Percentiles rank a stretch among this genome's conserved stretches.
Evolutionary conservation across 2,888 invertebrate species (phyloP).

Genomic region (Nowickia ferox): DNA sequence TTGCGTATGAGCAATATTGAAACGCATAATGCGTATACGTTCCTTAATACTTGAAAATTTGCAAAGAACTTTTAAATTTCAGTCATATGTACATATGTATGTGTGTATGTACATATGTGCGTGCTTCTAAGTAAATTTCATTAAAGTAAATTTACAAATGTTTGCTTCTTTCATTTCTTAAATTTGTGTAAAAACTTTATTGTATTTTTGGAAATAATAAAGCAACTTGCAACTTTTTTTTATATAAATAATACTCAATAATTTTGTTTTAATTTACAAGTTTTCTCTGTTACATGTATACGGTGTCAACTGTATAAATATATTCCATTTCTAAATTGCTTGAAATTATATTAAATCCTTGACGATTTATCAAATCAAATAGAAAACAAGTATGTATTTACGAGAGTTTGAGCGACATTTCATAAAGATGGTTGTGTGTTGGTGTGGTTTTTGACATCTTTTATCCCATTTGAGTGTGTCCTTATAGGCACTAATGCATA

Average conservation of each 20-base stretch:
- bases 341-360: constrained; percentile 15
- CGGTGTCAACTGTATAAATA: neutral
- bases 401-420: neutral
- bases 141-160: too few species aligned
- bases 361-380: constrained; percentile 43
- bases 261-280: neutral
- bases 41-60: neutral
- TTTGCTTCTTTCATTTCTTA: too few species aligned
- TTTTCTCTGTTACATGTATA: neutral
- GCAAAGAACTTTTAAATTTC: too few species aligned
- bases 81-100: too few species aligned
- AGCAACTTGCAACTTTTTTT: neutral
- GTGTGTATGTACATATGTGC: too few species aligned
- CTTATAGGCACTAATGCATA: neutral
- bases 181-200: too few species aligned
- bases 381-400: neutral
- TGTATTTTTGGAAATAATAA: too few species aligned
- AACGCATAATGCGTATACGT: neutral
- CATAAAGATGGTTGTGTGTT: neutral
- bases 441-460: neutral
- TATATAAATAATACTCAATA: neutral
- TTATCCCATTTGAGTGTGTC: neutral
- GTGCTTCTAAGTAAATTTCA: too few species aligned
- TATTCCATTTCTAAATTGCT: neutral
- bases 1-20: constrained; percentile 1